phyloP scores from a whole-genome alignment of 92 coral and sea anemone species.

The Parazoanthus darwini region DNA sequence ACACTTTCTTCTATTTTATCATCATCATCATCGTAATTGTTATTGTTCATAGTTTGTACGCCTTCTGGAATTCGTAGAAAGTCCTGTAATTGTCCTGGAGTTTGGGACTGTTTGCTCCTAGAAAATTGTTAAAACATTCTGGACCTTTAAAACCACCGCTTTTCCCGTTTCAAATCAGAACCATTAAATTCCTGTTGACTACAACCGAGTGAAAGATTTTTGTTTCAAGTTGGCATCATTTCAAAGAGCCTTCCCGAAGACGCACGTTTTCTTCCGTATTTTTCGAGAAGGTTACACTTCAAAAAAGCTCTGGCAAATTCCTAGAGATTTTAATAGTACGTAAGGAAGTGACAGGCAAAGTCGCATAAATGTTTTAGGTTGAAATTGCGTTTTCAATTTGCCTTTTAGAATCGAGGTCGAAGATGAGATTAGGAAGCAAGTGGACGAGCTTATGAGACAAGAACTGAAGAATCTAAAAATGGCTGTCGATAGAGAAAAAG shows the following conservation, averaged over 20 bases:
- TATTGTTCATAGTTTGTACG: too few species aligned
- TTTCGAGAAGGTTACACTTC: background rate
- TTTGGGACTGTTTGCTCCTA: too few species aligned
- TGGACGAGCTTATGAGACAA: slow-evolving; percentile 94
- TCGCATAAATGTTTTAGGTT: background rate
- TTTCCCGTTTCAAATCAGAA: too few species aligned
- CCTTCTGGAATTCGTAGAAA: too few species aligned
- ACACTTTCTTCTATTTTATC: too few species aligned
- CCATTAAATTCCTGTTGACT: too few species aligned
- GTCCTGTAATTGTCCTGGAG: too few species aligned
- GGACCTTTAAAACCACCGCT: background rate
- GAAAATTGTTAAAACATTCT: background rate
- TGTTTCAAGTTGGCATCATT: too few species aligned
- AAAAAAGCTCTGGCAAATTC: too few species aligned
- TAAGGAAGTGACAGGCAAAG: background rate
- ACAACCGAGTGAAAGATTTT: too few species aligned
- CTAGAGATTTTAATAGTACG: background rate
- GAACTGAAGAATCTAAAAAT: slow-evolving; percentile 94
- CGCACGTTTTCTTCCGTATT: background rate
- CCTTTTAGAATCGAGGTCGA: slow-evolving; percentile 88
- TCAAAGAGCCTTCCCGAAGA: too few species aligned
- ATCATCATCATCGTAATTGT: too few species aligned
- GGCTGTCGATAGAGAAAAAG: slow-evolving; percentile 99
- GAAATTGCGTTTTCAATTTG: background rate
- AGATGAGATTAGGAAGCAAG: slow-evolving; percentile 92